A percentile compares a stretch with the other conserved stretches of the same genome.
phyloP scores from a whole-genome alignment of 2,888 invertebrate species.

The Drosophila kuntzei region DNA sequence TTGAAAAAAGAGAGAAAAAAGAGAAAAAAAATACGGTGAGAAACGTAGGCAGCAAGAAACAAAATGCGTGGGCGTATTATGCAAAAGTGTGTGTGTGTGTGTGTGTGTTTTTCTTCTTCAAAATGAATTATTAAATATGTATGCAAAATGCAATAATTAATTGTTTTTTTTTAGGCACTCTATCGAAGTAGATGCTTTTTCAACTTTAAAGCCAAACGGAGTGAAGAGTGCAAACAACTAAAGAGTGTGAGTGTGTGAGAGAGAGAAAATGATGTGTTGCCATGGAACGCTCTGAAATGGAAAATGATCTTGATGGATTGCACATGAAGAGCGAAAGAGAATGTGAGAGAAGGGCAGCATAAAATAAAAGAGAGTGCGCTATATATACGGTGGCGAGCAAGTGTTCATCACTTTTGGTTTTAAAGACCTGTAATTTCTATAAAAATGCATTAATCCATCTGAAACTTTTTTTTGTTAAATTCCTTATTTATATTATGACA shows the following conservation, averaged over 20 bases:
- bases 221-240: conserved; percentile 27
- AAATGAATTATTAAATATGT: conserved; percentile 18
- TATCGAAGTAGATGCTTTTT: conserved; percentile 11
- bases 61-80: conserved; percentile 26
- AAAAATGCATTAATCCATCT: no score
- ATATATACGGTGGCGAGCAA: no score
- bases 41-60: conserved; percentile 55
- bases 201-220: conserved; percentile 24
- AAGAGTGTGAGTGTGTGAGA: neutral
- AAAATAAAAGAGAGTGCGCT: conserved; percentile 26
- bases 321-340: conserved; percentile 16
- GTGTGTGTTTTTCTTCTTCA: neutral
- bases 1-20: conserved; percentile 67
- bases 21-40: conserved; percentile 52
- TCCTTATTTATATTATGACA: no score
- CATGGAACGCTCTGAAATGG: conserved; percentile 18
- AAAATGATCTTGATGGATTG: conserved; percentile 21
- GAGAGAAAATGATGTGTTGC: conserved; percentile 3
- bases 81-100: conserved; percentile 1
- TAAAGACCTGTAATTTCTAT: no score
- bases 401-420: no score
- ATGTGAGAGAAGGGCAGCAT: conserved; percentile 15
- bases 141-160: conserved; percentile 20
- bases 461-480: no score
- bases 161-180: neutral